Conservation (phyloP, 2,113 vertebrate genomes). For the Isichthys henryi region DNA sequence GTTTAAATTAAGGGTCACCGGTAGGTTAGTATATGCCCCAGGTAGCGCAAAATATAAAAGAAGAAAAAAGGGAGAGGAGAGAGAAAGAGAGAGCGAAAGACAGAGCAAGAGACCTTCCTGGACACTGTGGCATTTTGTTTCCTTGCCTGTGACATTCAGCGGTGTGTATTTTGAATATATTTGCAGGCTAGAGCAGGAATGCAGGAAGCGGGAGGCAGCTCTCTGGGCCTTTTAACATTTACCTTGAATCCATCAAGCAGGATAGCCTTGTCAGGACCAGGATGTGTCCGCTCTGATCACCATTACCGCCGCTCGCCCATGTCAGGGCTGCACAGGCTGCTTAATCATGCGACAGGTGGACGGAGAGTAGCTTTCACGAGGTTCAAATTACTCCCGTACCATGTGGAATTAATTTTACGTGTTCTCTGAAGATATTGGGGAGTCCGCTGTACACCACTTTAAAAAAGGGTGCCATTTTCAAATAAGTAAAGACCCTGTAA, state of each 20-base stretch:
- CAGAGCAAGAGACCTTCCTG: neutral
- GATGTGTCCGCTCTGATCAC: neutral
- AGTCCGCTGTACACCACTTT: neutral
- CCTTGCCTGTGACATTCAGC: slow-evolving; percentile 8
- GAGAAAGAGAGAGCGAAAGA: neutral
- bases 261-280: neutral
- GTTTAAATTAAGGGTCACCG: neutral
- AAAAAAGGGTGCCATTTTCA: neutral
- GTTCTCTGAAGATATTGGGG: neutral
- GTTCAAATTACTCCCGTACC: neutral
- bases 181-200: neutral
- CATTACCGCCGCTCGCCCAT: neutral
- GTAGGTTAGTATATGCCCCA: neutral
- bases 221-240: slow-evolving; percentile 14
- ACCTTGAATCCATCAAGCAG: slow-evolving; percentile 11
- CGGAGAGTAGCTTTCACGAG: neutral
- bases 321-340: neutral
- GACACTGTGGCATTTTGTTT: slow-evolving; percentile 1
- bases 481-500: neutral
- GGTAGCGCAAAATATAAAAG: neutral
- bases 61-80: neutral
- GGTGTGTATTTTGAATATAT: slow-evolving; percentile 11
- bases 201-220: neutral
- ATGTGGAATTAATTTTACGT: neutral
- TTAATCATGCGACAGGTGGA: neutral